phyloP scores from a whole-genome alignment of 2,888 invertebrate genomes.

The Argyresthia albistria region DNA sequence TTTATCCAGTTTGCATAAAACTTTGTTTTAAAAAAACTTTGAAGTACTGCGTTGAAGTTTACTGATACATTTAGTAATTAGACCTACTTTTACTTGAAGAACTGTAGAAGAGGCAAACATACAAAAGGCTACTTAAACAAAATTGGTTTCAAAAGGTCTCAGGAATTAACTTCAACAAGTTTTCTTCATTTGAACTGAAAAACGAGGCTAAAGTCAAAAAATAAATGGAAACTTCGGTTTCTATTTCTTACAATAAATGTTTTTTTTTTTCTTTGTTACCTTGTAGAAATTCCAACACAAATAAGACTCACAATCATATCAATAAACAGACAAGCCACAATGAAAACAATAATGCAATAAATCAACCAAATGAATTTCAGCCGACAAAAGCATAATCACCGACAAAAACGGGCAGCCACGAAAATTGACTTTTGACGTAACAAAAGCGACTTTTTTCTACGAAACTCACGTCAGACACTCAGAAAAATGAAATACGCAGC shows the following conservation, averaged over 20 bases:
- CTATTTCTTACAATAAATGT: too few species aligned
- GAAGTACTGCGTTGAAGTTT: neutral
- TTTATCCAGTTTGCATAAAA: neutral
- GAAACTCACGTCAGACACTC: slow-evolving; percentile 68
- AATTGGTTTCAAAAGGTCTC: too few species aligned
- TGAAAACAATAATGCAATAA: neutral
- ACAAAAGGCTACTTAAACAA: too few species aligned
- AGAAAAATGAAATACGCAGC: slow-evolving; percentile 72
- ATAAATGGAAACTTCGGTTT: too few species aligned
- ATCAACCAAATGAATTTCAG: slow-evolving; percentile 5
- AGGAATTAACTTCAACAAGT: too few species aligned
- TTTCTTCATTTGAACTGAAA: too few species aligned
- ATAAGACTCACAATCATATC: too few species aligned
- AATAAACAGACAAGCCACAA: too few species aligned
- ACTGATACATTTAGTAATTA: neutral
- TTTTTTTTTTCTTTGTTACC: too few species aligned
- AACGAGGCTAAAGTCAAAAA: too few species aligned
- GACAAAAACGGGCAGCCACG: slow-evolving; percentile 9
- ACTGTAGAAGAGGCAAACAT: neutral
- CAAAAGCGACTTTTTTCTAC: slow-evolving; percentile 46
- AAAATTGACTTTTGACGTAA: slow-evolving; percentile 26
- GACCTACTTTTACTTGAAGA: slow-evolving; percentile 6
- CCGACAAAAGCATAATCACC: neutral
- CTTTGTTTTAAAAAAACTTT: too few species aligned
- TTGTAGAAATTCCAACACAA: too few species aligned